phyloP scores from a whole-genome alignment of 2,113 vertebrate genomes.

The Oreochromis spilurus region DNA sequence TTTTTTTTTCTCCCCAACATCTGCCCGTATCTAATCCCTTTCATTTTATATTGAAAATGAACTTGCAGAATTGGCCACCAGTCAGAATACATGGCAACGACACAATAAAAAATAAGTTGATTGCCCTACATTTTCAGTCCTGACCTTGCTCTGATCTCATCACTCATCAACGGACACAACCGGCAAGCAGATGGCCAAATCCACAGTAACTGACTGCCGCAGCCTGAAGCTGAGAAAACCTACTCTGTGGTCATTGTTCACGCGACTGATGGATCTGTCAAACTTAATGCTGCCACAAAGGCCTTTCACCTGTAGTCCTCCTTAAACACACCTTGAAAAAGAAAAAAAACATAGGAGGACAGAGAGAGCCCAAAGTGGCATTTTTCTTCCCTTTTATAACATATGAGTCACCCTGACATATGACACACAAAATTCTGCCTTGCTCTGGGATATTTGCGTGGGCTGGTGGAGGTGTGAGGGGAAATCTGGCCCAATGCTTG shows the following conservation, averaged over 20 bases:
- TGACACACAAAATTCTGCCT: constrained; percentile 30
- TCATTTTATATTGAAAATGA: not conserved
- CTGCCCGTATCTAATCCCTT: not conserved
- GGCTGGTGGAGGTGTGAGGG: constrained; percentile 23
- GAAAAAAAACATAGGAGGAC: not conserved
- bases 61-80: not conserved
- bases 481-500: not conserved
- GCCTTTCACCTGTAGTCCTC: constrained; percentile 8
- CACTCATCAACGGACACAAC: not conserved
- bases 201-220: not conserved
- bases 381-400: constrained; percentile 1
- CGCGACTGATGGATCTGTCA: not conserved
- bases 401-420: constrained; percentile 27
- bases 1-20: not conserved
- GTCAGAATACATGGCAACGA: not conserved
- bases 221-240: not conserved
- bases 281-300: not conserved
- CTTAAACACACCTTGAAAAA: not conserved
- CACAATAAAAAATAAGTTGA: not conserved
- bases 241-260: not conserved
- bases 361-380: not conserved
- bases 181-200: constrained; percentile 5
- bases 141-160: not conserved
- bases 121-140: not conserved
- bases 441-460: constrained; percentile 19